Evolutionary conservation across 2,113 vertebrate genomes (phyloP).

Genomic region (Plecturocebus donacophilus): DNA sequence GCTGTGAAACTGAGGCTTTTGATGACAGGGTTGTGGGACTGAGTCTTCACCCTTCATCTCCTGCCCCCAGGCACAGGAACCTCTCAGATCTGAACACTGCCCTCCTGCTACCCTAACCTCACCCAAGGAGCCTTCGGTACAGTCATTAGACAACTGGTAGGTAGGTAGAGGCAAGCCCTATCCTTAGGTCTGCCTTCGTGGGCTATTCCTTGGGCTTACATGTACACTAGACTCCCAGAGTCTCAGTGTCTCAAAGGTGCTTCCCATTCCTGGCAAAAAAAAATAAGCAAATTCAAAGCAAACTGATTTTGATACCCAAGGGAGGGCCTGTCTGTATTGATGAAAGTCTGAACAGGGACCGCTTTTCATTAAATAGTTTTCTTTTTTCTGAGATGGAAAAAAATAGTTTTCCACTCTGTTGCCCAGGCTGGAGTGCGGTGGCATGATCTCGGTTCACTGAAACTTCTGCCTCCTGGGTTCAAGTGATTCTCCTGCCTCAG

Average conservation of each 20-base stretch:
- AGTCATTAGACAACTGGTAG: background rate
- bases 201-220: background rate
- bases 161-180: background rate
- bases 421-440: too few relatives aligned
- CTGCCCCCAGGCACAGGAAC: fast-evolving
- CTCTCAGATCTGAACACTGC: background rate
- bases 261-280: background rate
- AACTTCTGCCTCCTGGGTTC: too few relatives aligned
- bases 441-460: too few relatives aligned
- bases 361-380: background rate
- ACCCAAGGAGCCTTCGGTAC: background rate
- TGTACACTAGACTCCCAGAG: too few relatives aligned
- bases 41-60: background rate
- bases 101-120: background rate
- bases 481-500: too few relatives aligned
- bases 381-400: background rate
- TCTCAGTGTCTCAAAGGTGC: background rate
- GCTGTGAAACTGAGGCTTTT: background rate
- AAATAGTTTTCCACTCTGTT: too few relatives aligned
- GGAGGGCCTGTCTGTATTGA: background rate
- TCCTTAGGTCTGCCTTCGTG: background rate
- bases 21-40: background rate
- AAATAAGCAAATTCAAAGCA: background rate
- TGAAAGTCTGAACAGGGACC: background rate
- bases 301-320: background rate